These are phyloP conservation scores for Synanthedon formicaeformis DNA, from an alignment of 2,888 invertebrate genomes.

Conservation along the genomic window DNA sequence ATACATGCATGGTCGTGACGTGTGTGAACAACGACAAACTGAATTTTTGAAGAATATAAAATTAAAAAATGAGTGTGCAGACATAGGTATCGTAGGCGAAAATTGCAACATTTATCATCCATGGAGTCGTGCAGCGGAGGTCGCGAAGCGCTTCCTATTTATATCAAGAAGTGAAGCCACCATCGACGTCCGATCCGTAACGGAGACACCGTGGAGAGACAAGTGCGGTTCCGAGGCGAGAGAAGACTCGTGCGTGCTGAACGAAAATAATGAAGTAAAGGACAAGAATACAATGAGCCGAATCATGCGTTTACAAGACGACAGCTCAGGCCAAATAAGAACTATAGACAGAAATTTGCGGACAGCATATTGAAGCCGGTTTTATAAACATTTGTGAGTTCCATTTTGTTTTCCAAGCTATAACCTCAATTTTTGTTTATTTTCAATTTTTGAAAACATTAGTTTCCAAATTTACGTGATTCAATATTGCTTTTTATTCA, in stretches of 20 bases:
- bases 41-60: background rate
- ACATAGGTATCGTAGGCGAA: constrained; percentile 34
- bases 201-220: background rate
- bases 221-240: constrained; percentile 25
- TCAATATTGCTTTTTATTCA: too few species aligned
- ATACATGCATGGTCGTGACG: constrained; percentile 45
- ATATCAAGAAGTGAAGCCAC: background rate
- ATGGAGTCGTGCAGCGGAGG: constrained; percentile 45
- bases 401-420: too few species aligned
- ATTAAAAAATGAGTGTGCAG: constrained; percentile 31
- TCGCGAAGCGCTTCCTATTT: constrained; percentile 10
- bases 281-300: constrained; percentile 49
- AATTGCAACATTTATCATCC: constrained; percentile 56
- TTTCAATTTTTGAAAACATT: too few species aligned
- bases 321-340: constrained; percentile 16
- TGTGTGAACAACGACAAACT: constrained; percentile 21
- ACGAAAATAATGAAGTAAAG: constrained; percentile 56
- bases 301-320: constrained; percentile 64
- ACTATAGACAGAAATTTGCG: too few species aligned
- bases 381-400: too few species aligned
- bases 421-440: too few species aligned
- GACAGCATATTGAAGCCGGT: too few species aligned
- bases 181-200: background rate
- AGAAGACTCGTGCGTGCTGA: constrained; percentile 64
- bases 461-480: too few species aligned